Evolutionary conservation across 2,113 vertebrate genomes (phyloP).

Genomic region (Caracal caracal): DNA sequence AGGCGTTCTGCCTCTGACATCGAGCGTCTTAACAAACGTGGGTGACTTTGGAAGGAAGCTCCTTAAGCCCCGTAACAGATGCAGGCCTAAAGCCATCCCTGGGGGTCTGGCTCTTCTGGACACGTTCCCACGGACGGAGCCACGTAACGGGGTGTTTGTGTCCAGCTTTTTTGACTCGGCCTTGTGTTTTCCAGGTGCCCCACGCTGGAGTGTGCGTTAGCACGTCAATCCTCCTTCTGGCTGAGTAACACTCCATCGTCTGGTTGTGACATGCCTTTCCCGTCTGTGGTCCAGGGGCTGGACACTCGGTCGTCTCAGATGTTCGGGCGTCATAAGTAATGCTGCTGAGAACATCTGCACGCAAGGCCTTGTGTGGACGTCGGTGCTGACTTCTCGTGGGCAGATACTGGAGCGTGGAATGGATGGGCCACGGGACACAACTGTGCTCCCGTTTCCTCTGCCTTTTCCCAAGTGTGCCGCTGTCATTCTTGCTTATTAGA

Average conservation of each 20-base stretch:
- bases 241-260: fast-evolving
- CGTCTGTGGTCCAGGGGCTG: fast-evolving
- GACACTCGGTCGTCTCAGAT: fast-evolving
- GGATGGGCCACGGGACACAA: too few species aligned
- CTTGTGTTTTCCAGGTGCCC: neutral
- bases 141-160: fast-evolving
- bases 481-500: neutral
- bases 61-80: fast-evolving
- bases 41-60: fast-evolving
- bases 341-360: fast-evolving
- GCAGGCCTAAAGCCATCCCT: neutral
- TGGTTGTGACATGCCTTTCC: fast-evolving
- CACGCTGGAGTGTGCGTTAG: fast-evolving
- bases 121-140: fast-evolving
- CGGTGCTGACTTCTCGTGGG: fast-evolving
- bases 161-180: too few species aligned
- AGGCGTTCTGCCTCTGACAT: fast-evolving
- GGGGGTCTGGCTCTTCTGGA: neutral
- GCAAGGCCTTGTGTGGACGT: fast-evolving
- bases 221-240: fast-evolving
- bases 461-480: fast-evolving
- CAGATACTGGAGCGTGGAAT: fast-evolving
- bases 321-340: fast-evolving
- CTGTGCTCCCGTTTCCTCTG: fast-evolving
- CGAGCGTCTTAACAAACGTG: fast-evolving